These are phyloP conservation scores for Phalanger gymnotis DNA, from an alignment of 2,797 vertebrate species.

Conservation along the genomic window DNA sequence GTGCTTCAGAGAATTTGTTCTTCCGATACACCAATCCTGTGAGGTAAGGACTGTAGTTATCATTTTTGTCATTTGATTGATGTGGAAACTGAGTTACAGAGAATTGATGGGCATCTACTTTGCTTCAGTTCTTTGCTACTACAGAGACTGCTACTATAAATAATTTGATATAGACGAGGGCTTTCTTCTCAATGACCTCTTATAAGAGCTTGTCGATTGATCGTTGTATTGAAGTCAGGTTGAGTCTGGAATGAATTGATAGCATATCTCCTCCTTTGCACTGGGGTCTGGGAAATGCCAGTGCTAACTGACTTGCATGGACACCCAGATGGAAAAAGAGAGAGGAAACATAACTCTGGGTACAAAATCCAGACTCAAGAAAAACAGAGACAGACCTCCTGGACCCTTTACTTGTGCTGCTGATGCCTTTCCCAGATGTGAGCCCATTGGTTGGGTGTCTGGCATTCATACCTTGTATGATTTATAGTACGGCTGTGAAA, in stretches of 20 bases:
- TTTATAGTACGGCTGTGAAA: constrained; percentile 77
- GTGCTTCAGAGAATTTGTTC: not conserved
- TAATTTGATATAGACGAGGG: not conserved
- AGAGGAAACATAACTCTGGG: constrained; percentile 62
- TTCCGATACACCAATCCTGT: not conserved
- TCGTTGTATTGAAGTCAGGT: not conserved
- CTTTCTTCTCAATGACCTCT: not conserved
- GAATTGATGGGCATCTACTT: not conserved
- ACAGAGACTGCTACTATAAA: not conserved
- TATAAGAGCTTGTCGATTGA: not conserved
- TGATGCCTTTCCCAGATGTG: constrained; percentile 81
- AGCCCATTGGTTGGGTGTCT: constrained; percentile 74
- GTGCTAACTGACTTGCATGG: not conserved
- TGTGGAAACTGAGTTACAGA: not conserved
- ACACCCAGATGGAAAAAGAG: constrained; percentile 70
- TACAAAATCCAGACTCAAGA: constrained; percentile 42
- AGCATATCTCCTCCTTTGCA: not conserved
- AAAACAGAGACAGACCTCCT: constrained; percentile 67
- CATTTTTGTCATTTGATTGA: not conserved
- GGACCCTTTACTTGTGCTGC: constrained; percentile 70
- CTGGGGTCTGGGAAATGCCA: not conserved
- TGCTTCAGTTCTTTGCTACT: not conserved
- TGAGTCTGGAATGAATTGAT: constrained; percentile 2
- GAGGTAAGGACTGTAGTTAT: not conserved
- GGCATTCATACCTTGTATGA: constrained; percentile 78